phyloP scores from a whole-genome alignment of 2,113 vertebrate species.

The Xiphophorus maculatus region DNA sequence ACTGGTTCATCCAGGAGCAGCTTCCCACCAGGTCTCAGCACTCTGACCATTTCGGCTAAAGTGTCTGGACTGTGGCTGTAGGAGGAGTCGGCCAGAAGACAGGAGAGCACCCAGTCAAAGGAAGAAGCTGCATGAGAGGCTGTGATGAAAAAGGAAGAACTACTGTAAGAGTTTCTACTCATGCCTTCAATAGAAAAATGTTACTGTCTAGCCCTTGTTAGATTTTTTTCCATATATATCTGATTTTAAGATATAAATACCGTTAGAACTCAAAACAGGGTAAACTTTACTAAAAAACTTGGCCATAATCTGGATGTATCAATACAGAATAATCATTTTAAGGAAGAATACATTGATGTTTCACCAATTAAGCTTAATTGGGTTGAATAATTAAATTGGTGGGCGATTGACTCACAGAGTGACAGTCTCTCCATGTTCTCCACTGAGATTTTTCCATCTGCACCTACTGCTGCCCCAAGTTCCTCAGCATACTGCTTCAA shows the following conservation, averaged over 20 bases:
- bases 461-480: constrained; percentile 77
- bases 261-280: neutral
- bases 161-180: neutral
- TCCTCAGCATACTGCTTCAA: constrained; percentile 81
- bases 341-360: neutral
- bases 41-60: constrained; percentile 87
- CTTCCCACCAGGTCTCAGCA: constrained; percentile 88
- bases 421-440: constrained; percentile 87
- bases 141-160: constrained; percentile 47
- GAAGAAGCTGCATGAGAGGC: constrained; percentile 86
- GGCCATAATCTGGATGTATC: neutral
- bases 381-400: neutral
- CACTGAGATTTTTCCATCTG: constrained; percentile 76
- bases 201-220: neutral
- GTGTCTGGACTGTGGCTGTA: constrained; percentile 81
- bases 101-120: constrained; percentile 87
- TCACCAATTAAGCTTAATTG: neutral
- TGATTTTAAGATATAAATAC: neutral
- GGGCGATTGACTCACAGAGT: constrained; percentile 80
- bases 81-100: constrained; percentile 80
- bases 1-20: constrained; percentile 87
- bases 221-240: too few relatives aligned
- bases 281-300: neutral
- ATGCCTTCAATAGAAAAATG: neutral
- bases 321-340: neutral